Conservation (phyloP, 2,797 vertebrate genomes). For the Nasua narica region DNA sequence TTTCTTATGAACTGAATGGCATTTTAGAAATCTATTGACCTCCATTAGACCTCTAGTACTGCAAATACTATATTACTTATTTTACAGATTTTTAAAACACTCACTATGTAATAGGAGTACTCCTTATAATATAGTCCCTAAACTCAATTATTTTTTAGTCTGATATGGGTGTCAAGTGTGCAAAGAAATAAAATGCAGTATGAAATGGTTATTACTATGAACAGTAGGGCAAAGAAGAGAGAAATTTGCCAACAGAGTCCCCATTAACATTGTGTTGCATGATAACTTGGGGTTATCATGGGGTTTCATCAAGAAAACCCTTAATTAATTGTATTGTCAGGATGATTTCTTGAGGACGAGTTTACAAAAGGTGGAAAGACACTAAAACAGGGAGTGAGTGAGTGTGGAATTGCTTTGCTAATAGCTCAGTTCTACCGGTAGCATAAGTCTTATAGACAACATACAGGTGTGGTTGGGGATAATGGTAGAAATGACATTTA, state of each 20-base stretch:
- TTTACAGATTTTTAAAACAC: background rate
- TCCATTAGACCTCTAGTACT: background rate
- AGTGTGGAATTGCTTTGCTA: background rate
- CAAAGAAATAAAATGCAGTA: background rate
- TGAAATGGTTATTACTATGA: background rate
- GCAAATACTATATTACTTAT: background rate
- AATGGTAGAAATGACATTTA: background rate
- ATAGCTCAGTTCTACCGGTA: background rate
- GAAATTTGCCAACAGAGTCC: background rate
- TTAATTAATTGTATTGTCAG: background rate
- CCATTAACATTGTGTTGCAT: background rate
- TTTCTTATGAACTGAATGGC: background rate
- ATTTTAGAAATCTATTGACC: background rate
- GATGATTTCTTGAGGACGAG: background rate
- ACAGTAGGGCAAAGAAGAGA: background rate
- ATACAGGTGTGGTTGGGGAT: background rate
- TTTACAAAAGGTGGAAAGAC: background rate
- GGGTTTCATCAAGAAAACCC: background rate
- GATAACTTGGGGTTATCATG: background rate
- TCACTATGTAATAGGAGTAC: background rate
- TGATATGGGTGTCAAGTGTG: background rate
- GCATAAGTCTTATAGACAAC: background rate
- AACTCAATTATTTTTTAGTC: background rate
- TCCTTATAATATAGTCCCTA: background rate
- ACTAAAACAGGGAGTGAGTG: rapidly evolving